These are phyloP conservation scores for Luperina testacea DNA, from an alignment of 2,888 invertebrate species.

Conservation along the genomic window DNA sequence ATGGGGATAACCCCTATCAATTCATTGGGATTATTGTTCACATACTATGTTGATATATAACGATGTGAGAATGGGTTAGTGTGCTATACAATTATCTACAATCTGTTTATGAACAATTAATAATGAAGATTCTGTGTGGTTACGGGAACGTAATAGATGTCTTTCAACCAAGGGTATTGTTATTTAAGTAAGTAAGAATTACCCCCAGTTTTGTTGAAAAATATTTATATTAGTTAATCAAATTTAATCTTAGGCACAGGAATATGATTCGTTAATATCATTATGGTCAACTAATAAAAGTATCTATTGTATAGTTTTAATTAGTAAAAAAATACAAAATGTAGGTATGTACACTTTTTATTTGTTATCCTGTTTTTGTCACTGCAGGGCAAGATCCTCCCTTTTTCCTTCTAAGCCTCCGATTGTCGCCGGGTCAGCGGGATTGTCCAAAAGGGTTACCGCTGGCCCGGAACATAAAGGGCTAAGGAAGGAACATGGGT, in stretches of 20 bases:
- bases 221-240: not conserved
- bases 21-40: slow-evolving; percentile 57
- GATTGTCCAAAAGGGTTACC: too few species aligned
- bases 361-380: not conserved
- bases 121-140: not conserved
- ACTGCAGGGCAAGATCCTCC: not conserved
- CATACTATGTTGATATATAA: slow-evolving; percentile 18
- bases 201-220: not conserved
- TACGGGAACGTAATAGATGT: not conserved
- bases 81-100: slow-evolving; percentile 1
- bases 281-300: not conserved
- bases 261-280: not conserved
- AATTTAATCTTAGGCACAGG: not conserved
- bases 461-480: too few species aligned
- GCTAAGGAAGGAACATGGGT: too few species aligned
- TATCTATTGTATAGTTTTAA: not conserved
- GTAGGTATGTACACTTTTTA: not conserved
- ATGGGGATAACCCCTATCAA: slow-evolving; percentile 57
- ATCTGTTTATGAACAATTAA: slow-evolving; percentile 17
- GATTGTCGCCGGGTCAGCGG: too few species aligned
- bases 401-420: not conserved
- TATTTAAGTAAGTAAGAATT: not conserved
- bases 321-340: not conserved
- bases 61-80: slow-evolving; percentile 24
- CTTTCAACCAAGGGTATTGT: not conserved